phyloP scores from a whole-genome alignment of 2,113 vertebrate species.

The Aptenodytes forsteri region DNA sequence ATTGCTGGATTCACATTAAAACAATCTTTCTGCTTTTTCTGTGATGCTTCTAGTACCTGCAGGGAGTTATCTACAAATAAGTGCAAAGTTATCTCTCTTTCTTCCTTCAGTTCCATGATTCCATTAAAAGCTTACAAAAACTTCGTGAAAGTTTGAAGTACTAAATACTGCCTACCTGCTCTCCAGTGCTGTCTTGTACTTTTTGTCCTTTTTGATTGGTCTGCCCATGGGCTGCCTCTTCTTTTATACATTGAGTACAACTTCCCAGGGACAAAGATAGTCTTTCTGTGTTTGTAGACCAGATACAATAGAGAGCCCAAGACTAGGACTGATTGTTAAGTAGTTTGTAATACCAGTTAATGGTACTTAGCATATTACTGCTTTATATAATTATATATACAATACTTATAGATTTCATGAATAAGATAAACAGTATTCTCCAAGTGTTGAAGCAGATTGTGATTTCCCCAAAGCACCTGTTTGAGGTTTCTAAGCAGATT shows the following conservation, averaged over 20 bases:
- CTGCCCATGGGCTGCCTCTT: neutral
- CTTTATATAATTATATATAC: neutral
- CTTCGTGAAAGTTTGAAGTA: neutral
- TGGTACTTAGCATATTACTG: neutral
- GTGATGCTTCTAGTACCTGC: fast-evolving
- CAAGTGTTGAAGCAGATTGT: neutral
- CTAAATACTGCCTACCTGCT: neutral
- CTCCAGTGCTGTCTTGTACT: neutral
- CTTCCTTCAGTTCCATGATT: neutral
- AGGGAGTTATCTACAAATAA: neutral
- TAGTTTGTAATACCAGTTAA: neutral
- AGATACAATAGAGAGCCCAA: too few relatives aligned
- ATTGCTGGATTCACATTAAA: neutral
- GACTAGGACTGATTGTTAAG: neutral
- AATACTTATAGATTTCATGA: neutral
- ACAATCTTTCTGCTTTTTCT: neutral
- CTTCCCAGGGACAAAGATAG: neutral
- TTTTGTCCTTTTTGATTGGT: neutral
- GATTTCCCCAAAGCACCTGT: neutral
- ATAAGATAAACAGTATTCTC: neutral
- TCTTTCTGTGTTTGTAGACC: neutral
- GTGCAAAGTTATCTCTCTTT: neutral
- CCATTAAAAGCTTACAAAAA: neutral
- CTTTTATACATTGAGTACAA: neutral
- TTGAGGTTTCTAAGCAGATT: neutral